Evolutionary conservation across 2,113 vertebrate species (phyloP), one percentile per base, ranked within the genome.

Genomic region (Chaenogobius annularis): DNA sequence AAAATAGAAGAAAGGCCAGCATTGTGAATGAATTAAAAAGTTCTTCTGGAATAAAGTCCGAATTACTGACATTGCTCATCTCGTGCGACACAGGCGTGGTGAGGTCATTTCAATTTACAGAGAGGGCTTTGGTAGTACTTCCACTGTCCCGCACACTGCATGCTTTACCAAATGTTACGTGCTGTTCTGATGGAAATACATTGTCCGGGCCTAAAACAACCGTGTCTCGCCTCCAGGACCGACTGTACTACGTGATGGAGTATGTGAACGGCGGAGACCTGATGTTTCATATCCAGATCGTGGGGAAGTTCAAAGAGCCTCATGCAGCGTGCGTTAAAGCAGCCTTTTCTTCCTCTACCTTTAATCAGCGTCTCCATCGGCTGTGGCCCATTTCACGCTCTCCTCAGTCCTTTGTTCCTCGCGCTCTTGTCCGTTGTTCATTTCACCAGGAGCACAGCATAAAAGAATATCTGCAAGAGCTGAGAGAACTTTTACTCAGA

Each of bases 181-280:
- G 17, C 50, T 10, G 50, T 10, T 54, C 19, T 52, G 19, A n/a
- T 54, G 2, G 19, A 20, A 17, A 10, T n/a, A 3, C 19, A 54
- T 50, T 1, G 47, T 50, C 26, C 26, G 15, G 15, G 15, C 4
- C 3, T 50, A 1, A 6, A 19, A 50, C 20, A n/a, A 3, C n/a
- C 3, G 11, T 26, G 55, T 56, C 17, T 22, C 78, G 74, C 69
- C 48, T 61, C n/a, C 87, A 97, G 96, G 96, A 97, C 68, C 95
- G 96, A 7, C 93, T 97, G 69, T 97, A 97, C 84, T 97, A 96
- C 43, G 95, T 97, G 79, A 97, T 97, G 96, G 96, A 97, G 72
- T 97, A 97, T 3, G 96, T 97, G 73, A 95, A 96, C 0, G 96
- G 96, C 12, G 96, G 96, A 14, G 96, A 97, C 89, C 90, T 97